Percentiles rank a stretch among this genome's conserved stretches.
phyloP scores from a whole-genome alignment of 2,888 invertebrate species.

The Caradrina kadenii region DNA sequence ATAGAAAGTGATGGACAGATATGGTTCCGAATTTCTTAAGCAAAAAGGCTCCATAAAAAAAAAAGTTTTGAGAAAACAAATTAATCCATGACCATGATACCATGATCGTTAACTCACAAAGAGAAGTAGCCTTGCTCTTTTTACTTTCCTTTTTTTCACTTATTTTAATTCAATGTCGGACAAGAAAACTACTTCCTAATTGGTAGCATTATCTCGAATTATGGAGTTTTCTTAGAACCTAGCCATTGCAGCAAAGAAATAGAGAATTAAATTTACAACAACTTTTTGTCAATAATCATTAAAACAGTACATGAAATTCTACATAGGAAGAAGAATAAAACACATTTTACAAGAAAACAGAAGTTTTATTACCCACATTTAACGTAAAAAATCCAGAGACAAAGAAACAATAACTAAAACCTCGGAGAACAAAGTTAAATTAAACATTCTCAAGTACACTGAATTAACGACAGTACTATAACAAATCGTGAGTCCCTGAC shows the following conservation, averaged over 20 bases:
- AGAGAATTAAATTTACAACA: background rate
- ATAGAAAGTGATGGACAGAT: background rate
- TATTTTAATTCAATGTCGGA: slow-evolving; percentile 37
- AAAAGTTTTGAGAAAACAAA: background rate
- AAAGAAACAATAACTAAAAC: slow-evolving; percentile 34
- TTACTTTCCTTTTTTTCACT: slow-evolving; percentile 12
- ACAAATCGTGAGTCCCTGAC: slow-evolving; percentile 52
- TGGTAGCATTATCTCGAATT: slow-evolving; percentile 38
- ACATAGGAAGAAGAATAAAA: slow-evolving; percentile 16
- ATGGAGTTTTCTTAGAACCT: slow-evolving; percentile 15
- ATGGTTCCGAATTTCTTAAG: background rate
- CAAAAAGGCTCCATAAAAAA: background rate
- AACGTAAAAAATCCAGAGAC: slow-evolving; percentile 21
- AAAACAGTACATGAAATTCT: background rate
- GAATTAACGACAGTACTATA: slow-evolving; percentile 22
- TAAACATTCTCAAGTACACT: slow-evolving; percentile 34
- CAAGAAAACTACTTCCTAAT: slow-evolving; percentile 37
- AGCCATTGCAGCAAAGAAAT: slow-evolving; percentile 12
- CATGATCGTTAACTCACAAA: slow-evolving; percentile 10
- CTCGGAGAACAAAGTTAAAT: slow-evolving; percentile 40
- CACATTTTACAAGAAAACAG: slow-evolving; percentile 2
- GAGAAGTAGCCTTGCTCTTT: slow-evolving; percentile 14
- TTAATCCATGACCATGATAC: background rate
- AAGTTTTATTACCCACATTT: slow-evolving; percentile 1
- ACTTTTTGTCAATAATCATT: background rate